Evolutionary conservation across 2,888 invertebrate genomes (phyloP), one percentile per base, ranked within the genome.

Genomic region (Parnassius apollo): DNA sequence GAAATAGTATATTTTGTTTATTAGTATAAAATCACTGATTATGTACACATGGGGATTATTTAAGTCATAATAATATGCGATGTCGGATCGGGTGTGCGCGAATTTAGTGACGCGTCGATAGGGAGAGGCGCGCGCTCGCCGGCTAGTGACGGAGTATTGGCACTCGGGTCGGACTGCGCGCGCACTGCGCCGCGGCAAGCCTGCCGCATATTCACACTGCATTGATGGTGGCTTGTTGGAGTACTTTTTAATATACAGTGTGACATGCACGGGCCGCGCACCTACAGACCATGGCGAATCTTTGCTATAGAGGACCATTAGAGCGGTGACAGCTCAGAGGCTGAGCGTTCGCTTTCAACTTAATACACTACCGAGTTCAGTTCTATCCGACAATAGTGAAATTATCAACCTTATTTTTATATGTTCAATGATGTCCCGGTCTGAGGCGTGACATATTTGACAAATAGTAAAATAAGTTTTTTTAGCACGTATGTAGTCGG

Each of bases 41-140:
- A 25, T 57, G 54, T 52, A 64, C 57, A 57, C 60, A 64, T 57
- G 60, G 45, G 48, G 50, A 42, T 70, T 64, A 64, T 59, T 67
- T 68, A 67, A 69, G 63, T 72, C 72, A 77, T 74, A 74, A 76
- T 74, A 74, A 67, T 64, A 70, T 73, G 68, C 69, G 59, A 68
- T 67, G 68, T 64, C 68, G 65, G 57, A 57, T 69, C 77, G 77
- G 75, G 77, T 76, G 81, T 75, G 72, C 72, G 75, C 71, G 70
- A 65, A 25, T 67, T 67, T 77, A 73, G 68, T 73, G 73, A 72
- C 75, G 80, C 82, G 84, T 87, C 88, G 82, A 87, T 69, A 68
- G 73, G 72, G 69, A 57, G 73, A 71, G 81, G 81, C 83, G 84
- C 85, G 85, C 81, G 82, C 76, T 82, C 76, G 76, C 70, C 72